Evolutionary conservation across 2,113 vertebrate genomes (phyloP).

Genomic region (Dicrurus megarhynchus): DNA sequence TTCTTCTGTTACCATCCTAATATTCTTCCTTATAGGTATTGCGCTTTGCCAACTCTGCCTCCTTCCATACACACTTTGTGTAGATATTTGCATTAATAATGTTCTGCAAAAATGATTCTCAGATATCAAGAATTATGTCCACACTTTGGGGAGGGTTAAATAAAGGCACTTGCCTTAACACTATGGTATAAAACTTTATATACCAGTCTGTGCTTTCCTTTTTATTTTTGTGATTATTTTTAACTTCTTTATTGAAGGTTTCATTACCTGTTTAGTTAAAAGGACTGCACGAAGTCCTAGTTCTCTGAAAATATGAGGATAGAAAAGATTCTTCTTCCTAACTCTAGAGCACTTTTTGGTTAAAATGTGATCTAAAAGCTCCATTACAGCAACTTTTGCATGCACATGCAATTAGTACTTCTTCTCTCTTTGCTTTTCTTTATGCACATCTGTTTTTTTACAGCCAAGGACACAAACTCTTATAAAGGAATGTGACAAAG

Average conservation of each 20-base stretch:
- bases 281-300: background rate
- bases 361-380: background rate
- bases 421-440: background rate
- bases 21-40: background rate
- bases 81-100: background rate
- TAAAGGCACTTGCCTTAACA: background rate
- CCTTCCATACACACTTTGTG: background rate
- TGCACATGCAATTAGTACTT: background rate
- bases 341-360: background rate
- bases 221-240: background rate
- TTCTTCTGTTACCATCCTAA: background rate
- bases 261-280: background rate
- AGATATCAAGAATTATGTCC: background rate
- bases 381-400: background rate
- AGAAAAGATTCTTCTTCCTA: background rate
- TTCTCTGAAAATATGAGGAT: background rate
- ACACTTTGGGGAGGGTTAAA: background rate
- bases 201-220: background rate
- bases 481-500: background rate
- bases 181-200: background rate
- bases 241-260: background rate
- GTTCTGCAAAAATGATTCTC: background rate
- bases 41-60: background rate
- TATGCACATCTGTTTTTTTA: background rate
- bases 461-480: background rate